Conservation (phyloP, 2,797 vertebrate species). For the Malurus leucopterus region DNA sequence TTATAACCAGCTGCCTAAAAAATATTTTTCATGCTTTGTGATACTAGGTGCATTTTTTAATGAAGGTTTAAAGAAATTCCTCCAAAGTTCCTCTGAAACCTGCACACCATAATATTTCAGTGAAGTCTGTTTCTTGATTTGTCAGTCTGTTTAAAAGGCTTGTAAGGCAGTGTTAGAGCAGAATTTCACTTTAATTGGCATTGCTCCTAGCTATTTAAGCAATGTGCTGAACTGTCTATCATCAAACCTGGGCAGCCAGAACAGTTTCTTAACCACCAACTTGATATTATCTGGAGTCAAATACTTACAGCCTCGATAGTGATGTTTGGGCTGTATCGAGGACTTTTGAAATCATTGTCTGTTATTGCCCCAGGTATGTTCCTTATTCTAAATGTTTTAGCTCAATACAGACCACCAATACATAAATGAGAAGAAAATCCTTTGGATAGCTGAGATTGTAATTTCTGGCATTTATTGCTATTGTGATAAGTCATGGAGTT, state of each 20-base stretch:
- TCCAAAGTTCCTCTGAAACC: slow-evolving; percentile 39
- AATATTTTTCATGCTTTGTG: slow-evolving; percentile 8
- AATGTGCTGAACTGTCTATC: slow-evolving; percentile 62
- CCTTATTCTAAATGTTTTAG: not conserved
- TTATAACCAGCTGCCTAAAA: slow-evolving; percentile 25
- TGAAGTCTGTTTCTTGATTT: slow-evolving; percentile 48
- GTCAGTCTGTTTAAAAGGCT: slow-evolving; percentile 47
- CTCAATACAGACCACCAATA: not conserved
- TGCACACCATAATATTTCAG: slow-evolving; percentile 4
- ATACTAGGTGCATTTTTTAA: slow-evolving; percentile 10
- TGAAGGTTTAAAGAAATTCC: slow-evolving; percentile 38
- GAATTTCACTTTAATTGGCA: slow-evolving; percentile 61
- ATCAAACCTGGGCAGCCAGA: slow-evolving; percentile 45
- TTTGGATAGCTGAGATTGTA: not conserved
- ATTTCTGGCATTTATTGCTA: not conserved
- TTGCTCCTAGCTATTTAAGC: slow-evolving; percentile 63
- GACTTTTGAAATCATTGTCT: not conserved
- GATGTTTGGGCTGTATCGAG: not conserved
- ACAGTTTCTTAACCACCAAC: not conserved
- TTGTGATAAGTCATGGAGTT: not conserved
- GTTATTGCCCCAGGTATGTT: not conserved
- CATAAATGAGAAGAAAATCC: not conserved
- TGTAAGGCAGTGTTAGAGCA: slow-evolving; percentile 31
- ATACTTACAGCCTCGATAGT: not conserved
- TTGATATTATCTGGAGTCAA: slow-evolving; percentile 23